Conservation (phyloP, 2,888 invertebrate genomes). For the Morpho helenor region DNA sequence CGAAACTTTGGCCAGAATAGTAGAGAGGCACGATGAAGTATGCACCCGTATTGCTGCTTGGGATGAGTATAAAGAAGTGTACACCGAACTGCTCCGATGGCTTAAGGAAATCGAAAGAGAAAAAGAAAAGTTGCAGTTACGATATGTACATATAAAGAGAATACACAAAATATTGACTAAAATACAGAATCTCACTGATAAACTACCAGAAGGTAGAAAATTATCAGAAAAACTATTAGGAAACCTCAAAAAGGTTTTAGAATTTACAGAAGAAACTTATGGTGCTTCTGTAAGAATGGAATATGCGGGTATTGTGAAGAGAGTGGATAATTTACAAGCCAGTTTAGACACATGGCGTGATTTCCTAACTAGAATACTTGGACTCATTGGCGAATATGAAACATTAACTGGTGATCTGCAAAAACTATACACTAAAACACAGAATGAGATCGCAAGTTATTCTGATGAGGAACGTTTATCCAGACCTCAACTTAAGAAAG, state of each 20-base stretch:
- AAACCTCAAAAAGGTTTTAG: conserved; percentile 82
- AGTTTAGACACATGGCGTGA: conserved; percentile 90
- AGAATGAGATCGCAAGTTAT: conserved; percentile 79
- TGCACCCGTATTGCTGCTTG: conserved; percentile 85
- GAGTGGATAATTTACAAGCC: conserved; percentile 88
- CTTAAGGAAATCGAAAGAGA: conserved; percentile 89
- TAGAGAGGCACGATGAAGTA: conserved; percentile 87
- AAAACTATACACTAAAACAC: conserved; percentile 81
- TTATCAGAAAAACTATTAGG: conserved; percentile 81
- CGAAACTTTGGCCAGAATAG: conserved; percentile 87
- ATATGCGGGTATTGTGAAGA: conserved; percentile 86
- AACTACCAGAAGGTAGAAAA: conserved; percentile 83
- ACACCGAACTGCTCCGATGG: conserved; percentile 87
- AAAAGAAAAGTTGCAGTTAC: conserved; percentile 85
- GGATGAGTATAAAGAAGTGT: conserved; percentile 87
- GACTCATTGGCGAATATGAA: conserved; percentile 82
- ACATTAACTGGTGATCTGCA: conserved; percentile 80
- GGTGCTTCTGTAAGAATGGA: conserved; percentile 90
- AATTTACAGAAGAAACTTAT: conserved; percentile 87
- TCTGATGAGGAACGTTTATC: conserved; percentile 78
- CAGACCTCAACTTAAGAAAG: conserved; percentile 80
- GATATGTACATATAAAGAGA: conserved; percentile 88
- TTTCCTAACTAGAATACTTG: conserved; percentile 84
- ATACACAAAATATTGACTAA: conserved; percentile 84
- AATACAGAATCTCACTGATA: conserved; percentile 83